Evolutionary conservation across 2,113 vertebrate genomes (phyloP), one percentile per base, ranked within the genome.

Genomic region (Acinonyx jubatus): DNA sequence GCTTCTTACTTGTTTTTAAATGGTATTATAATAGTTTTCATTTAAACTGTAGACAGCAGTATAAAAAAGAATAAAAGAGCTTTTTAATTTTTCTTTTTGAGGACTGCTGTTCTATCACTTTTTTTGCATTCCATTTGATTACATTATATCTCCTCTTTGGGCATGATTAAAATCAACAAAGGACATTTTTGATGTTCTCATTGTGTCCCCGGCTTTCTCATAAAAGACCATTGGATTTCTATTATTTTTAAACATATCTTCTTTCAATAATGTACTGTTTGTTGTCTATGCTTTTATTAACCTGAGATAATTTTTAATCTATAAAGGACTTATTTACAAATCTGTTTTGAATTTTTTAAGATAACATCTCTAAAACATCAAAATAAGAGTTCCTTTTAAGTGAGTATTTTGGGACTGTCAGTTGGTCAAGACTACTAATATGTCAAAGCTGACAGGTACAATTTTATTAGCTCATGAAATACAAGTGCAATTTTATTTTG

Each of bases 401-500:
- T 95, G 33, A 33, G 38, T 84, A 74, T 89, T 96, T 84, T 96
- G 92, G 94, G 98, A 94, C 88, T 97, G 41, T 92, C 92, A 98
- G 19, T 98, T 94, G 97, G 80, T 98, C 80, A 80, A 97, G 92
- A 87, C 80, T 97, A 94, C 97, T 98, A 98, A 98, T 98, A 98
- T 98, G 97, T 98, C 97, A 98, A 63, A 96, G 76, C 83, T 98
- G 98, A 98, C 98, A 98, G 94, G 63, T 97, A 95, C 76, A 96
- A 36, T 98, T 98, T 96, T 98, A 73, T 98, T 98, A 98, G 95
- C 96, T 98, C 16, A 97, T 96, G 97, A 93, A 97, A 91, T 97
- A 98, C 78, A 97, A 98, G 86, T 97, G 16, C 85, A 82, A 96
- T 97, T 97, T 96, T 83, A 85, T 95, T 97, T 97, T 96, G 18